These are phyloP conservation scores for Abramis brama DNA, from an alignment of 2,113 vertebrate genomes.

Conservation along the genomic window DNA sequence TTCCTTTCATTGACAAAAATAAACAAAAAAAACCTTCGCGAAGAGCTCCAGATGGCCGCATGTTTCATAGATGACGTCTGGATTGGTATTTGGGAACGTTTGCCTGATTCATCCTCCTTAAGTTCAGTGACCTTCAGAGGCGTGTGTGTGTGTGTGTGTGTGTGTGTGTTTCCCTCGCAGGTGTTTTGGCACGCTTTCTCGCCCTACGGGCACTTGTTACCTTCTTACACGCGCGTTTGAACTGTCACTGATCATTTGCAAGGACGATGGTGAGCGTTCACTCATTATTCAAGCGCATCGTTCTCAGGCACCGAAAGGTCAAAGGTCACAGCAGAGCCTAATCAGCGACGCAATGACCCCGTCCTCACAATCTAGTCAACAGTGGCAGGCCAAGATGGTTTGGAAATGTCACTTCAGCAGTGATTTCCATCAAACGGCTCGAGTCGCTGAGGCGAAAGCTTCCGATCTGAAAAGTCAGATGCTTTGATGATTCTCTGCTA, in stretches of 20 bases:
- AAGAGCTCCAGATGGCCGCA: slow-evolving; percentile 57
- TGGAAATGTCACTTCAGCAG: slow-evolving; percentile 81
- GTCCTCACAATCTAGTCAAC: slow-evolving; percentile 61
- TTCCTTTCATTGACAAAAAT: no score
- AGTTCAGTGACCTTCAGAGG: slow-evolving; percentile 77
- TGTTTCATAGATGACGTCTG: slow-evolving; percentile 70
- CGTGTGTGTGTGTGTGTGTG: slow-evolving; percentile 49
- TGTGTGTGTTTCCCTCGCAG: slow-evolving; percentile 63
- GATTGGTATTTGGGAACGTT: slow-evolving; percentile 71
- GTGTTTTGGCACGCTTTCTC: slow-evolving; percentile 65
- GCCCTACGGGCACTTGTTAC: slow-evolving; percentile 56
- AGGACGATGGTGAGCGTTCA: background rate
- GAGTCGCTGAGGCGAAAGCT: no score
- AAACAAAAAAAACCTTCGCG: no score
- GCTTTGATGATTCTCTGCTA: slow-evolving; percentile 3
- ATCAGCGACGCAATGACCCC: slow-evolving; percentile 67
- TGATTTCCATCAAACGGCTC: slow-evolving; percentile 76
- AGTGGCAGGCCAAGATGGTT: slow-evolving; percentile 74
- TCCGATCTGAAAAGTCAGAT: slow-evolving; percentile 10
- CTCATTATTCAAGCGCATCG: slow-evolving; percentile 29
- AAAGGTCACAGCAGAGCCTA: slow-evolving; percentile 47
- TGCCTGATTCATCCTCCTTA: slow-evolving; percentile 70
- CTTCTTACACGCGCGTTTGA: slow-evolving; percentile 58
- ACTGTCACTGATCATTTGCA: slow-evolving; percentile 57
- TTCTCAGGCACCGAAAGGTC: slow-evolving; percentile 37